Percentiles rank a stretch among this genome's conserved stretches.
phyloP scores from a whole-genome alignment of 1,140 invertebrate species.

The Drosophila repleta region DNA sequence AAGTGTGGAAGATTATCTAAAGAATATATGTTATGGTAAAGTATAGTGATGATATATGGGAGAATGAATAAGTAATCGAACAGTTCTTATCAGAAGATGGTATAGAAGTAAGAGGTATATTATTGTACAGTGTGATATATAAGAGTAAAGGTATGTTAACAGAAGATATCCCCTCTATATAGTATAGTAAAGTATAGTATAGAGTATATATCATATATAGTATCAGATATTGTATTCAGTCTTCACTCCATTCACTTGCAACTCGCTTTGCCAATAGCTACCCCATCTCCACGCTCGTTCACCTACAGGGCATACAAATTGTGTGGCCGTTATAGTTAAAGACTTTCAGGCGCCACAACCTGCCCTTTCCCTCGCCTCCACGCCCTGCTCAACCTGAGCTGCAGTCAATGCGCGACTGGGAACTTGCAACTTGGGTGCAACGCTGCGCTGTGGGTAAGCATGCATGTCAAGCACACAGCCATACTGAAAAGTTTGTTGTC shows the following conservation, averaged over 20 bases:
- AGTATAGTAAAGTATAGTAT: neutral
- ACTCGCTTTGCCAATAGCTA: no score
- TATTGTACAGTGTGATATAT: no score
- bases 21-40: no score
- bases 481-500: conserved; percentile 76
- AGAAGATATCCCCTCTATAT: neutral
- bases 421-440: conserved; percentile 58
- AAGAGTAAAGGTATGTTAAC: no score
- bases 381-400: neutral
- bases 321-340: conserved; percentile 28
- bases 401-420: conserved; percentile 47
- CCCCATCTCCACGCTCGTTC: no score
- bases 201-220: neutral
- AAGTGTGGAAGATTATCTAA: no score
- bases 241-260: no score
- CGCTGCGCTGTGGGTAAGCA: conserved; percentile 67
- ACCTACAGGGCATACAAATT: conserved; percentile 2
- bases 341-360: conserved; percentile 1
- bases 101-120: no score
- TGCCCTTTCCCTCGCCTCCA: neutral
- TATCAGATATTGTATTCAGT: no score
- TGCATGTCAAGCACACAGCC: conserved; percentile 76
- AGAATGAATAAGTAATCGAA: no score
- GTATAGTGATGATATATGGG: no score
- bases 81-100: neutral